These are phyloP conservation scores for Canis aureus DNA, from an alignment of 2,113 vertebrate genomes.

Conservation along the genomic window DNA sequence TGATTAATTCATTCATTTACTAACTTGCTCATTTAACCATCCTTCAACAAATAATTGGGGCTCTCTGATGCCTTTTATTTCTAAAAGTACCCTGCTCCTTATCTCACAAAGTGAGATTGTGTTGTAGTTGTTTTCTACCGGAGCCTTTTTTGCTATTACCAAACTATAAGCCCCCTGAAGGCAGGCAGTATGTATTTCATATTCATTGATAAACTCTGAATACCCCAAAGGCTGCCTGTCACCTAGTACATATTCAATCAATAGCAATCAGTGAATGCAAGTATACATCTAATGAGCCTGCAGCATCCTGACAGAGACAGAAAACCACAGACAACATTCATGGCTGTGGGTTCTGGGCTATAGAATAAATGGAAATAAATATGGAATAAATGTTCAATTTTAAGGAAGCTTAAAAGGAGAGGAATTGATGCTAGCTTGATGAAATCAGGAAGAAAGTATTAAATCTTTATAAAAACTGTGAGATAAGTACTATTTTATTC, in stretches of 20 bases:
- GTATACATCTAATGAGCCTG: background rate
- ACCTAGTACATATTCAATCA: background rate
- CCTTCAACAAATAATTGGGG: conserved; percentile 13
- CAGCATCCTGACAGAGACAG: background rate
- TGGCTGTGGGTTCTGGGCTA: background rate
- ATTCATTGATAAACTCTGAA: background rate
- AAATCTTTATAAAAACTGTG: background rate
- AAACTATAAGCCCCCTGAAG: background rate
- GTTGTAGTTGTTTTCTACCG: background rate
- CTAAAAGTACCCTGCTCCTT: background rate
- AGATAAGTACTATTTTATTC: background rate
- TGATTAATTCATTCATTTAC: background rate
- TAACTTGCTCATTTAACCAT: background rate
- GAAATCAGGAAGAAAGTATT: background rate
- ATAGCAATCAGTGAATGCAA: background rate
- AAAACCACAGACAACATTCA: background rate
- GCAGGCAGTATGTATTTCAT: background rate
- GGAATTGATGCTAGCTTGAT: background rate
- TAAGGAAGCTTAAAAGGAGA: background rate
- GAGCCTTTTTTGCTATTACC: background rate
- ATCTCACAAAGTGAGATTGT: background rate
- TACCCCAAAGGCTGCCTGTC: background rate
- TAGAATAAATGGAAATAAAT: background rate
- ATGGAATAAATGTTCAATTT: background rate
- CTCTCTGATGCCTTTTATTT: background rate